These are phyloP conservation scores for Pantherophis guttatus DNA, from an alignment of 2,113 vertebrate species.

Conservation along the genomic window DNA sequence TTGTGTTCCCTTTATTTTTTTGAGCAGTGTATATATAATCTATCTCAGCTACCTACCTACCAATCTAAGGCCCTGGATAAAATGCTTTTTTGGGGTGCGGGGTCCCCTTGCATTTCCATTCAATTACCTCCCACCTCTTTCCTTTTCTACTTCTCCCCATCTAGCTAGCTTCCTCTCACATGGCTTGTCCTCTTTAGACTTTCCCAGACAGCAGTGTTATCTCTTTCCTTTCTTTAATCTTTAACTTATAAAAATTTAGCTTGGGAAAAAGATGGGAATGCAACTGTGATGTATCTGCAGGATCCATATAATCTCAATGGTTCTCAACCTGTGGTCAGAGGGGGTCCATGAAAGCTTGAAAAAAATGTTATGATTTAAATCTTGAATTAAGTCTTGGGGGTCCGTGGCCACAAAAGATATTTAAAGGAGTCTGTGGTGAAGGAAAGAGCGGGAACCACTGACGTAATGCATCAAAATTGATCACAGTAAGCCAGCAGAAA, in stretches of 20 bases:
- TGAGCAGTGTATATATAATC: too few relatives aligned
- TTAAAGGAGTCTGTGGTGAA: not conserved
- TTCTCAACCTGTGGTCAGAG: not conserved
- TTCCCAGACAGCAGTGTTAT: not conserved
- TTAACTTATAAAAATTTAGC: not conserved
- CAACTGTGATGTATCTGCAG: not conserved
- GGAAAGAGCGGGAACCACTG: not conserved
- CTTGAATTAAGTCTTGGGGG: not conserved
- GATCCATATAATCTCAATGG: not conserved
- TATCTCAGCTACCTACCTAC: too few relatives aligned
- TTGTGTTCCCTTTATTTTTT: too few relatives aligned
- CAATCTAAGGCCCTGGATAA: not conserved
- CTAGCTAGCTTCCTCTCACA: not conserved
- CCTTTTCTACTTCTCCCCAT: not conserved
- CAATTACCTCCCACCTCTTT: not conserved
- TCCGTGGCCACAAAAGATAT: not conserved
- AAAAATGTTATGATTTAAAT: not conserved
- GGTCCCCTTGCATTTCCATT: not conserved
- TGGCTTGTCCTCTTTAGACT: not conserved
- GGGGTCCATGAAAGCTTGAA: not conserved
- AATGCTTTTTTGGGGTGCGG: not conserved
- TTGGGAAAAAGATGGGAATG: not conserved
- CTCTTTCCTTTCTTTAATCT: not conserved
- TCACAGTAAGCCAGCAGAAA: not conserved
- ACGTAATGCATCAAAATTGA: not conserved